phyloP scores from a whole-genome alignment of 92 coral and sea anemone genomes.

The Siderastrea siderea region DNA sequence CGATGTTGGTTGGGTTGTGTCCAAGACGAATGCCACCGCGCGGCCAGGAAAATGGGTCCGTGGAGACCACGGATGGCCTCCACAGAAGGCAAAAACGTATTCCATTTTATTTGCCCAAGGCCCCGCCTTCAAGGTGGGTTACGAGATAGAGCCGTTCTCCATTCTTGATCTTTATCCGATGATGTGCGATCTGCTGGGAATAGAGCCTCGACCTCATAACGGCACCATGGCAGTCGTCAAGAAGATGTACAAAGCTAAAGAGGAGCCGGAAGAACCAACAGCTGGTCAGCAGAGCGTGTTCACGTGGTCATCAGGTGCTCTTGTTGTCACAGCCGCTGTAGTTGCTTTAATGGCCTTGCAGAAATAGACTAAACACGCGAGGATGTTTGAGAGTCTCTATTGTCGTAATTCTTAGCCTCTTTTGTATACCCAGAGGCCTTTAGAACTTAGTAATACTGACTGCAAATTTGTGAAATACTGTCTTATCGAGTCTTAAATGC shows the following conservation, averaged over 20 bases:
- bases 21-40: constrained; percentile 41
- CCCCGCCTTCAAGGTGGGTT: constrained; percentile 87
- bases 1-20: constrained; percentile 76
- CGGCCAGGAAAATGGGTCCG: constrained; percentile 27
- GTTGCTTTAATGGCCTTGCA: not conserved
- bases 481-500: too few relatives aligned
- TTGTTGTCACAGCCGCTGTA: not conserved
- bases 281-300: constrained; percentile 26
- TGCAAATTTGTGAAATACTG: too few relatives aligned
- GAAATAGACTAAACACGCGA: not conserved
- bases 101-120: constrained; percentile 92
- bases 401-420: too few relatives aligned
- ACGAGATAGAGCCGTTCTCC: constrained; percentile 75
- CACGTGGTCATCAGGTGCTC: constrained; percentile 8
- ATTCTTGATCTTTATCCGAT: constrained; percentile 85
- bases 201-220: constrained; percentile 85
- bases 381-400: too few relatives aligned
- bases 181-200: constrained; percentile 91
- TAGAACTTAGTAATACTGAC: too few relatives aligned
- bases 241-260: constrained; percentile 64
- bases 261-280: not conserved
- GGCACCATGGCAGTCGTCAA: constrained; percentile 84
- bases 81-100: constrained; percentile 49
- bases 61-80: constrained; percentile 78
- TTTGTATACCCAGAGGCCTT: too few relatives aligned